Conservation (phyloP, 2,888 invertebrate genomes). For the Argyra leucocephala region DNA sequence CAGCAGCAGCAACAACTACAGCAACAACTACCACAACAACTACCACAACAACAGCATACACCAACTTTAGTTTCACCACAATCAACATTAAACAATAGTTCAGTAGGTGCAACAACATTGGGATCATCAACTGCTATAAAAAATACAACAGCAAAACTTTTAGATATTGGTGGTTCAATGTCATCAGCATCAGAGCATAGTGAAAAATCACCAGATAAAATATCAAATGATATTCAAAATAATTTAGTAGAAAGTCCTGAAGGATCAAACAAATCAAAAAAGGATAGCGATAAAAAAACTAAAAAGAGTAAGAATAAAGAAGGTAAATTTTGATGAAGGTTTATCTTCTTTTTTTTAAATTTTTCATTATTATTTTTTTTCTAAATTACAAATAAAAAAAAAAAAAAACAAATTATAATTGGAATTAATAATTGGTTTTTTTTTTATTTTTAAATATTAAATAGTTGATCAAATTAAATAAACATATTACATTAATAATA, state of each 20-base stretch:
- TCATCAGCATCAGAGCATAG: constrained; percentile 43
- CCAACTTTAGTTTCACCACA: neutral
- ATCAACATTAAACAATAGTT: neutral
- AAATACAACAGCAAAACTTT: constrained; percentile 27
- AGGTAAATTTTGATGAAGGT: constrained; percentile 32
- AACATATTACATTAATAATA: neutral
- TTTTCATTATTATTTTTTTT: too few relatives aligned
- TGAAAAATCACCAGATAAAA: constrained; percentile 47
- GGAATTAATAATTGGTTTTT: neutral
- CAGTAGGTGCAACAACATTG: neutral
- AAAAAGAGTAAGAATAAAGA: constrained; percentile 45
- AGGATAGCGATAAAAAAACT: constrained; percentile 44
- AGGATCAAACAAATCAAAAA: constrained; percentile 46
- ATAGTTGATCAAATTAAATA: neutral
- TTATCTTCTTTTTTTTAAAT: constrained; percentile 13
- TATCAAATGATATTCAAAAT: constrained; percentile 31
- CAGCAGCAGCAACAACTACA: neutral
- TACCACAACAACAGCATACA: neutral
- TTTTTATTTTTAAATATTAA: neutral
- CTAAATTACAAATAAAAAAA: too few relatives aligned
- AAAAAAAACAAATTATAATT: too few relatives aligned
- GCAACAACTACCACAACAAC: neutral
- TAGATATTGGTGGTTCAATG: constrained; percentile 34
- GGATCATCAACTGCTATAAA: neutral
- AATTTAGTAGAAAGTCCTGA: constrained; percentile 45